Evolutionary conservation across 2,797 vertebrate genomes (phyloP).

Genomic region (Phoeniculus purpureus): DNA sequence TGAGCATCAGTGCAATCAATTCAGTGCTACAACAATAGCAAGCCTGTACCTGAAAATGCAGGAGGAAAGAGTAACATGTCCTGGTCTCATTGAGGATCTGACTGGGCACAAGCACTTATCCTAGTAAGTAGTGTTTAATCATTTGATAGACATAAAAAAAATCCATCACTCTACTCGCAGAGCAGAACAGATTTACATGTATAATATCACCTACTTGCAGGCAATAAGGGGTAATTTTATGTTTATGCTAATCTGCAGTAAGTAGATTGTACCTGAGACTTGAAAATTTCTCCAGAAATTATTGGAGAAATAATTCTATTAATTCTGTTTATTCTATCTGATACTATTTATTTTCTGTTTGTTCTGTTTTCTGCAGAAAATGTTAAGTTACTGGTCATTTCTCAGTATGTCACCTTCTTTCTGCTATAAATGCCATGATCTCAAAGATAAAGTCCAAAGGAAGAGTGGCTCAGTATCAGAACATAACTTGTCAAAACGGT

Average conservation of each 20-base stretch:
- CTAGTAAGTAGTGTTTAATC: background rate
- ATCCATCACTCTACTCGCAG: background rate
- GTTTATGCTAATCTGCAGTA: background rate
- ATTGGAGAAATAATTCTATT: too few species aligned
- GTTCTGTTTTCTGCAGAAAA: too few species aligned
- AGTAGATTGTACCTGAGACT: background rate
- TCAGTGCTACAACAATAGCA: background rate
- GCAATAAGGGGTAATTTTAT: background rate
- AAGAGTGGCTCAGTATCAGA: background rate
- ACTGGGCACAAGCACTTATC: background rate
- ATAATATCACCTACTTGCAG: background rate
- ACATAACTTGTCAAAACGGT: background rate
- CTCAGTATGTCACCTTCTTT: background rate
- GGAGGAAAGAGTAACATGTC: background rate
- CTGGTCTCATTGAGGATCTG: background rate
- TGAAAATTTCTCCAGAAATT: background rate
- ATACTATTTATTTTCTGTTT: background rate
- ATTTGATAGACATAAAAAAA: background rate
- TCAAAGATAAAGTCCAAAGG: background rate
- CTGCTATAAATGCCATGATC: background rate
- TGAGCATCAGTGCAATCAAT: background rate
- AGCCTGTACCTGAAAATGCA: background rate
- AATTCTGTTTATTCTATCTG: too few species aligned
- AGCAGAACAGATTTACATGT: background rate
- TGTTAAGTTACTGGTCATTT: background rate